Base-by-base conservation (phyloP, 2,888 invertebrate genomes). In the Cenopis cana region DNA sequence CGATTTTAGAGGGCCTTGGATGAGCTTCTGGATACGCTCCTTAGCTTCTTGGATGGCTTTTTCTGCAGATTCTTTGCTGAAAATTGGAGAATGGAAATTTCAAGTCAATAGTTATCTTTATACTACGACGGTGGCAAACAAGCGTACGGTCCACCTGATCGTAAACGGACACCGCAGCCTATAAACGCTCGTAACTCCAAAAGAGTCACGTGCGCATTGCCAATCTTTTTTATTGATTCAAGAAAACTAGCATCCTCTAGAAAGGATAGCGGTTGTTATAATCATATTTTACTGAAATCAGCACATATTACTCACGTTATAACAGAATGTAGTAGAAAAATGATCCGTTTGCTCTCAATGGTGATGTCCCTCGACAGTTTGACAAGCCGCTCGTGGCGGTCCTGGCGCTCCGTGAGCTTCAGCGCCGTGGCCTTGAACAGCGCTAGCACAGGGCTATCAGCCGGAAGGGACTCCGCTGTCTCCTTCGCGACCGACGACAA, bases 271-370 rank as follows among this genome's bases (percentile, higher is more conserved):
- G 36, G 11, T 10, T 38, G 1, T 4, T 3, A 38, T 12, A 38
- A 2, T 10, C 38, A 12, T 38, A 12, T 2, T 38, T 38, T 12
- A 38, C 8, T 33, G 33, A 33, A 33, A 33, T 33, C 2, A 33
- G 33, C 33, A 33, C 9, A 8, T 33, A 52, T 41, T 33, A 3
- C 90, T 87, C 81, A 95, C 95, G 92, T 89, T 56, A 91, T 83
- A 72, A 96, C 93, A 41, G 97, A 96, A 85, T 98, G 98, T 20
- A 98, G 88, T 12, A 97, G 88, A 85, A 98, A 98, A 77, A 98
- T 98, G 6, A 97, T 96, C 73, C 98, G 93, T 84, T 98, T 98
- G 87, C 98, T 97, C 82, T 98, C 98, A 76, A 98, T 97, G 0
- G 98, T 98, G 20, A 98, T 95, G 82, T 98, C 98, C 33, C 98